phyloP scores from a whole-genome alignment of 2,113 vertebrate genomes.

The Microcebus jonahi region DNA sequence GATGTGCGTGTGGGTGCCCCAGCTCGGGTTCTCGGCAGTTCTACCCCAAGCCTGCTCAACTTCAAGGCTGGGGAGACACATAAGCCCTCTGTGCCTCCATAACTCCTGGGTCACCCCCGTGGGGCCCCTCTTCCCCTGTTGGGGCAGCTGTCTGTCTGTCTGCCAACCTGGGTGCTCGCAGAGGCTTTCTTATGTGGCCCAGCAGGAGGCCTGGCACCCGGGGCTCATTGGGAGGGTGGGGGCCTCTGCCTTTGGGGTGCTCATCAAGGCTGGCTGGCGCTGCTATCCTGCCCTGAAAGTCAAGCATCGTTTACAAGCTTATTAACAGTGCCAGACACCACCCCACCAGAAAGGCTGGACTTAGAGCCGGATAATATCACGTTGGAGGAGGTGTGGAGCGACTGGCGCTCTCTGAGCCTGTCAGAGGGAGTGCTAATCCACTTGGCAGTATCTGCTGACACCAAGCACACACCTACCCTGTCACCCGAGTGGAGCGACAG shows the following conservation, averaged over 20 bases:
- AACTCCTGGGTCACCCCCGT: neutral
- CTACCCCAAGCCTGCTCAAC: neutral
- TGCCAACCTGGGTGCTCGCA: neutral
- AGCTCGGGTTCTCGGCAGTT: neutral
- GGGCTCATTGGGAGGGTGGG: neutral
- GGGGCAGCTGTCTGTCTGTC: neutral
- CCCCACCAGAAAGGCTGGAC: neutral
- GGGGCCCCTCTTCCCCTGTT: accelerated
- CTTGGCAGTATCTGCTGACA: neutral
- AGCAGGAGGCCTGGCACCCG: neutral
- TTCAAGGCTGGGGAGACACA: neutral
- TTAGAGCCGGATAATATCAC: neutral
- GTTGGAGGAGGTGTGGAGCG: no score
- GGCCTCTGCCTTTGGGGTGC: neutral
- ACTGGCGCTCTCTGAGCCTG: accelerated
- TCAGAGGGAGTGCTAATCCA: neutral
- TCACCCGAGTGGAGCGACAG: neutral
- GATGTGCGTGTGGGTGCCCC: neutral
- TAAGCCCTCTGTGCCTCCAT: neutral
- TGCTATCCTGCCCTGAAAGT: neutral
- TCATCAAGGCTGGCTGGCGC: neutral
- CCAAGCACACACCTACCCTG: accelerated
- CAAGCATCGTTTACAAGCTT: neutral
- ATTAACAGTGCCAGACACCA: neutral
- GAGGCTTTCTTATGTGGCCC: neutral